These are phyloP conservation scores for Ochotona princeps DNA, from an alignment of 2,113 vertebrate genomes.

Conservation along the genomic window DNA sequence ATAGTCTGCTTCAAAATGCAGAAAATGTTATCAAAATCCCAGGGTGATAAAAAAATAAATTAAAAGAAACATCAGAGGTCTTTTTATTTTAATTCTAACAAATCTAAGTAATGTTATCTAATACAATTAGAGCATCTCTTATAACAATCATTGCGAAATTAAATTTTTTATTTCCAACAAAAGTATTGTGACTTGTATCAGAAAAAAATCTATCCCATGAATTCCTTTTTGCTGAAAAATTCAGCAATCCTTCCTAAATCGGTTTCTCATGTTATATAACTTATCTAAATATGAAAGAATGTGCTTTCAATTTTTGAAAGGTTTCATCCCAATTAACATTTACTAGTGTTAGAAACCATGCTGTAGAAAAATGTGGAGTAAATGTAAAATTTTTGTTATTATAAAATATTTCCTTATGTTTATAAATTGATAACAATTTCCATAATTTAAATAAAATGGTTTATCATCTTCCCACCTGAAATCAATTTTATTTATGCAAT, in stretches of 20 bases:
- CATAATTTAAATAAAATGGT: background rate
- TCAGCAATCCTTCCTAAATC: background rate
- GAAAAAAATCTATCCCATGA: background rate
- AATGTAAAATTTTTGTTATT: background rate
- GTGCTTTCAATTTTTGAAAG: background rate
- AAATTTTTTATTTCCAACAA: background rate
- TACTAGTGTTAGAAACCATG: background rate
- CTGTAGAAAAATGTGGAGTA: background rate
- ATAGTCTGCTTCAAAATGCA: background rate
- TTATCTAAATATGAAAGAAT: background rate
- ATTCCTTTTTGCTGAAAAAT: background rate
- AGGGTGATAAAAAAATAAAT: background rate
- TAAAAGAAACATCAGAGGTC: background rate
- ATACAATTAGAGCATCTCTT: background rate
- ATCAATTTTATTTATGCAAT: background rate
- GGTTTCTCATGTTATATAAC: background rate
- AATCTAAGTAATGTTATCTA: background rate
- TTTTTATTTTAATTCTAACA: background rate
- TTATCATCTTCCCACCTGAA: background rate
- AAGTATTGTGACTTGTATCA: background rate
- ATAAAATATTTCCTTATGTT: background rate
- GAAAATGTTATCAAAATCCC: background rate
- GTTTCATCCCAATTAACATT: background rate
- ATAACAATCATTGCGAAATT: background rate
- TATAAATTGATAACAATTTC: background rate